These are phyloP conservation scores for Philopotamus ludificatus DNA, from an alignment of 1,140 invertebrate species.

Conservation along the genomic window DNA sequence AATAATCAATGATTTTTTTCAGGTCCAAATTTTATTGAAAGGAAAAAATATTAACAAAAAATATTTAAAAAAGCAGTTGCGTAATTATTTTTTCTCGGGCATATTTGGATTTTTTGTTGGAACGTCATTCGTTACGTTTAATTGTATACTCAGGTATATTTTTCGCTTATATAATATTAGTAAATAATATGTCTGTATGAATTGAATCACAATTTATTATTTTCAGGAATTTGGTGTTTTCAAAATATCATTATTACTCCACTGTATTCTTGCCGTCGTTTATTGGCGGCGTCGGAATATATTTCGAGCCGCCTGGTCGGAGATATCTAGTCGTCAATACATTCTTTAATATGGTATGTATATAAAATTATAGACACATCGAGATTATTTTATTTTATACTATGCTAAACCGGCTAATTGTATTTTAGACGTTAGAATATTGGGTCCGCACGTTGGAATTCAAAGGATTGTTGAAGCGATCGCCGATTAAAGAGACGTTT, in stretches of 20 bases:
- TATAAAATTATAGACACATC: not conserved
- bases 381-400: no score
- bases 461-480: constrained; percentile 51
- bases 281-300: constrained; percentile 51
- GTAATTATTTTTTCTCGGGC: constrained; percentile 52
- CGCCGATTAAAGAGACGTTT: constrained; percentile 49
- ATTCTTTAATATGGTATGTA: constrained; percentile 55
- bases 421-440: constrained; percentile 52
- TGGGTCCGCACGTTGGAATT: constrained; percentile 52
- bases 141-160: constrained; percentile 55
- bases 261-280: constrained; percentile 53
- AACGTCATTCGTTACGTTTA: constrained; percentile 55
- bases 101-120: constrained; percentile 54
- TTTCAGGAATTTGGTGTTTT: constrained; percentile 51
- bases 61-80: constrained; percentile 52
- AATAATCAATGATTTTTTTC: no score
- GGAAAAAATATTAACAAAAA: constrained; percentile 53
- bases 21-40: constrained; percentile 55
- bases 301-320: constrained; percentile 53
- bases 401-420: no score
- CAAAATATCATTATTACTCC: constrained; percentile 51
- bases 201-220: constrained; percentile 23
- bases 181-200: not conserved
- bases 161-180: not conserved
- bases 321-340: constrained; percentile 52